These are phyloP conservation scores for Diarsia dahlii DNA, from an alignment of 2,888 invertebrate genomes.

Conservation along the genomic window DNA sequence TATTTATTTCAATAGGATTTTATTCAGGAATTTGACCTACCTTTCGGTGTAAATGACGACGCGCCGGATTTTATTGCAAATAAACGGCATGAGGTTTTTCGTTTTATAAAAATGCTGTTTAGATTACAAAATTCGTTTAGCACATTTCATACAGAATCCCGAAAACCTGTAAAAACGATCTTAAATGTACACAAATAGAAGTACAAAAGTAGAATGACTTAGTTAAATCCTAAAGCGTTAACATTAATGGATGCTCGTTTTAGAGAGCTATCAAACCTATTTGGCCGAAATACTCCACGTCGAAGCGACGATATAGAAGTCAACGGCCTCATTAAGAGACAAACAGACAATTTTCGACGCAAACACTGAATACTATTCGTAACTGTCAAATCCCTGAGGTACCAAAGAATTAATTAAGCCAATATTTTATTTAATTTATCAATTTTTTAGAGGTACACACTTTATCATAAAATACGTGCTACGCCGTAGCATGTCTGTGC, in stretches of 20 bases:
- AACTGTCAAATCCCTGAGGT: constrained; percentile 24
- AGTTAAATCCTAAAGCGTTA: constrained; percentile 29
- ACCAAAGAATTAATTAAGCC: constrained; percentile 31
- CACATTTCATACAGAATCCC: not conserved
- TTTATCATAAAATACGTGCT: constrained; percentile 5
- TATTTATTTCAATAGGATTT: constrained; percentile 33
- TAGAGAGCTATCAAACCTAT: constrained; percentile 44
- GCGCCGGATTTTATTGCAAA: constrained; percentile 15
- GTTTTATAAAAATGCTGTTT: not conserved
- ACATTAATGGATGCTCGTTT: constrained; percentile 40
- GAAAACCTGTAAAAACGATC: not conserved
- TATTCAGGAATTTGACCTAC: constrained; percentile 36
- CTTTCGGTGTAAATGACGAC: constrained; percentile 29
- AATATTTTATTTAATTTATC: constrained; percentile 5
- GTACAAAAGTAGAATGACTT: not conserved
- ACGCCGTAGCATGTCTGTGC: constrained; percentile 20
- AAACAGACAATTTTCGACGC: constrained; percentile 36
- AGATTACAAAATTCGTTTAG: not conserved
- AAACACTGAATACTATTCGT: constrained; percentile 36
- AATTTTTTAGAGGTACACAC: constrained; percentile 11
- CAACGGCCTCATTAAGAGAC: constrained; percentile 53
- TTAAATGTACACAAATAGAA: constrained; percentile 21
- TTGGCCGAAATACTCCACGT: constrained; percentile 17
- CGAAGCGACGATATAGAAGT: constrained; percentile 43
- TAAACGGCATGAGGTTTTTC: not conserved